Percentiles rank a stretch among this genome's conserved stretches.
phyloP scores from a whole-genome alignment of 2,113 vertebrate species.

The Trogon surrucura region DNA sequence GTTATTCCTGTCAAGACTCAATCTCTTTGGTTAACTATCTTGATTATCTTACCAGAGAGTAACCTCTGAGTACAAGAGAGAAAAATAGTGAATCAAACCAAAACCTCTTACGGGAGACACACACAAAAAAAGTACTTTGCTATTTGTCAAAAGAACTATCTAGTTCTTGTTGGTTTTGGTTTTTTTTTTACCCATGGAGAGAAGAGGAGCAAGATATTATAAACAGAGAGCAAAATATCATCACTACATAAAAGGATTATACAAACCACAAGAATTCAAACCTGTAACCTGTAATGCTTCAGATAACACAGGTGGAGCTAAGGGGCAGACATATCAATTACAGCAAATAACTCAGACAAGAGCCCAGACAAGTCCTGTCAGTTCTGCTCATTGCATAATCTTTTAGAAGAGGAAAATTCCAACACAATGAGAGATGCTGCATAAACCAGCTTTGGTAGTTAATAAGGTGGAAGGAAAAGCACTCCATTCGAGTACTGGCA shows the following conservation, averaged over 20 bases:
- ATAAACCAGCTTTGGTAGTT: neutral
- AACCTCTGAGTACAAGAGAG: neutral
- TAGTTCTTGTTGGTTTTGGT: neutral
- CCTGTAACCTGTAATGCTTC: neutral
- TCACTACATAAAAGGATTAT: neutral
- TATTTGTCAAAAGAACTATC: neutral
- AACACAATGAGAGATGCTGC: neutral
- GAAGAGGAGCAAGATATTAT: neutral
- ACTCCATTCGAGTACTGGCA: neutral
- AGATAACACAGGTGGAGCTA: neutral
- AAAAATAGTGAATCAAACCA: neutral
- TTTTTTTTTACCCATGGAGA: neutral
- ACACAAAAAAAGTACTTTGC: neutral
- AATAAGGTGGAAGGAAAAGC: neutral
- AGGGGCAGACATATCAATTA: neutral
- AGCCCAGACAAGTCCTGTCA: slow-evolving; percentile 10
- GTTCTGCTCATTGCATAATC: slow-evolving; percentile 19
- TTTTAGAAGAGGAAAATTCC: neutral
- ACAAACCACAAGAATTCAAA: slow-evolving; percentile 17
- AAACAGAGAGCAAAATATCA: neutral
- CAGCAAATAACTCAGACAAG: slow-evolving; percentile 38
- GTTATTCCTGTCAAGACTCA: neutral
- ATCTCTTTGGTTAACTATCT: neutral
- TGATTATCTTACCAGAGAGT: neutral
- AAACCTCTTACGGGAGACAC: neutral